phyloP scores from a whole-genome alignment of 2,113 vertebrate species.

The Trematomus loennbergii region DNA sequence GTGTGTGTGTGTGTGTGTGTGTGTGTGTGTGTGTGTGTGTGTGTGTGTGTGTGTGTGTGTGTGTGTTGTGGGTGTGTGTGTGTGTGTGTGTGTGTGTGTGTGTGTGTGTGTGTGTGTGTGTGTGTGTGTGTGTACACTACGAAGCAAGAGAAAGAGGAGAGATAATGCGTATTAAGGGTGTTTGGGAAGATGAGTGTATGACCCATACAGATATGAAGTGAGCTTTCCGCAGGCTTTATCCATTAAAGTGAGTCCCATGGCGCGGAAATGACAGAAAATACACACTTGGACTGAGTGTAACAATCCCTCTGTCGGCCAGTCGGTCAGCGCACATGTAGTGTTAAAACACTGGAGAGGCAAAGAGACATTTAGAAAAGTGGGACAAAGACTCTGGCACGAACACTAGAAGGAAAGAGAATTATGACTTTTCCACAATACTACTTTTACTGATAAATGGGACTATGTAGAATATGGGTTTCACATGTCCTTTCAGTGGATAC shows the following conservation, averaged over 20 bases:
- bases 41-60: constrained; percentile 42
- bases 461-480: no score
- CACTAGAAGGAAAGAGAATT: neutral
- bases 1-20: no score
- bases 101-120: constrained; percentile 35
- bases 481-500: no score
- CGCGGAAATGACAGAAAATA: constrained; percentile 50
- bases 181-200: constrained; percentile 71
- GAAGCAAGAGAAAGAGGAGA: constrained; percentile 43
- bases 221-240: constrained; percentile 72
- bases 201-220: constrained; percentile 75
- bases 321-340: constrained; percentile 61
- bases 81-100: no score
- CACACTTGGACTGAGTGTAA: constrained; percentile 39
- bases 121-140: constrained; percentile 46
- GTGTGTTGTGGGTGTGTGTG: constrained; percentile 2
- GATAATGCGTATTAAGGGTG: constrained; percentile 73
- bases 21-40: neutral
- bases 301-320: constrained; percentile 48
- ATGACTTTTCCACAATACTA: neutral
- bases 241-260: constrained; percentile 70
- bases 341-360: constrained; percentile 59
- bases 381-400: constrained; percentile 55
- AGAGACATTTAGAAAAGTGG: constrained; percentile 53
- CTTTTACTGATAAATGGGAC: neutral